phyloP scores from a whole-genome alignment of 2,888 invertebrate genomes.

The Pristionchus exspectatus region DNA sequence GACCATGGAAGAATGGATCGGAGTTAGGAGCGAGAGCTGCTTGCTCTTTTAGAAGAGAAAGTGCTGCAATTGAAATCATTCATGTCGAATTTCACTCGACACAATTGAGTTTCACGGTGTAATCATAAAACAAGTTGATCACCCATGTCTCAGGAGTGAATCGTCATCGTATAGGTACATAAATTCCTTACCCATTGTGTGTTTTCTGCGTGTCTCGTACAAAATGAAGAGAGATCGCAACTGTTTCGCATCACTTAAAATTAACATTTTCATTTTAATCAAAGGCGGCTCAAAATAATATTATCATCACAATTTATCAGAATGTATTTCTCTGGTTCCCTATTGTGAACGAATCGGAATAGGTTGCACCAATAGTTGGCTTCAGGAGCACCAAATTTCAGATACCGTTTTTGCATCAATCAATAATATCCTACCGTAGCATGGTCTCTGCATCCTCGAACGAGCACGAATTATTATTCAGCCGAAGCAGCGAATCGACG shows the following conservation, averaged over 20 bases:
- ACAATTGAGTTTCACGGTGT: not conserved
- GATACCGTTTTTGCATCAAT: not conserved
- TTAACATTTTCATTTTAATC: not conserved
- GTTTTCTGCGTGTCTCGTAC: slow-evolving; percentile 94
- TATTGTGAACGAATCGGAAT: too few species aligned
- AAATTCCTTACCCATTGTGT: slow-evolving; percentile 84
- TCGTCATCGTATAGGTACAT: not conserved
- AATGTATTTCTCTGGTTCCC: too few species aligned
- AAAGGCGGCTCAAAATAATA: not conserved
- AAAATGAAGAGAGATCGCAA: slow-evolving; percentile 91
- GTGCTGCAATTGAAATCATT: slow-evolving; percentile 82
- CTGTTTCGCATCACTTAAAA: slow-evolving; percentile 26
- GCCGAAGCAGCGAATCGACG: slow-evolving; percentile 91
- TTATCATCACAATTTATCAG: not conserved
- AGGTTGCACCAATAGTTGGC: too few species aligned
- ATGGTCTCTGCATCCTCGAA: slow-evolving; percentile 94
- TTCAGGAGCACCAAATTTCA: too few species aligned
- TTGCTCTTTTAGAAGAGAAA: slow-evolving; percentile 89
- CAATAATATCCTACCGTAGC: slow-evolving; percentile 84
- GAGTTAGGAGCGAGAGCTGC: slow-evolving; percentile 84
- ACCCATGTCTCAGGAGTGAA: not conserved
- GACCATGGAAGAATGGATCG: slow-evolving; percentile 84
- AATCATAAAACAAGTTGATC: not conserved
- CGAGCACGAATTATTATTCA: slow-evolving; percentile 90
- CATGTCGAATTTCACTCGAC: not conserved